These are phyloP conservation scores for Macrosoma leucophasiata DNA, from an alignment of 2,888 invertebrate species.

Conservation along the genomic window DNA sequence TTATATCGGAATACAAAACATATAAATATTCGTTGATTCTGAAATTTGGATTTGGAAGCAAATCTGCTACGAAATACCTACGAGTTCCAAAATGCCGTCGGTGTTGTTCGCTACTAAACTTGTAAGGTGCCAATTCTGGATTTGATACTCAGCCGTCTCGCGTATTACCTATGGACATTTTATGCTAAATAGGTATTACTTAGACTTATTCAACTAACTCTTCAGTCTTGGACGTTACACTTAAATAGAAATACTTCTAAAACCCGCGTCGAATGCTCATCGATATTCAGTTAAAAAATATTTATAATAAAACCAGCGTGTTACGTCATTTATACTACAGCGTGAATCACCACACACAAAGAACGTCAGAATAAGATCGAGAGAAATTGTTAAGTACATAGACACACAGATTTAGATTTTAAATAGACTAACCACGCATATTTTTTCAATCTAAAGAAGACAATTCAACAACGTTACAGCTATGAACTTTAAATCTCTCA, in stretches of 20 bases:
- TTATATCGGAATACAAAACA: constrained; percentile 54
- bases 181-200: constrained; percentile 71
- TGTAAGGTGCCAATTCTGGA: constrained; percentile 22
- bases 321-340: constrained; percentile 34
- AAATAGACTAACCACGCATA: constrained; percentile 31
- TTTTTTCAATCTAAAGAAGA: constrained; percentile 35
- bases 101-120: constrained; percentile 22
- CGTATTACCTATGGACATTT: constrained; percentile 69
- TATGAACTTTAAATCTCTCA: constrained; percentile 32
- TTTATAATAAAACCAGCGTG: constrained; percentile 36
- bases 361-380: constrained; percentile 28
- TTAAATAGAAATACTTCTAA: constrained; percentile 72
- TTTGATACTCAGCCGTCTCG: constrained; percentile 32
- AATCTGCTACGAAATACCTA: constrained; percentile 47
- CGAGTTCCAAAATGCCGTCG: constrained; percentile 32
- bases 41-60: constrained; percentile 61
- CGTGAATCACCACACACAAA: constrained; percentile 39
- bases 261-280: constrained; percentile 69
- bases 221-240: constrained; percentile 76
- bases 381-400: constrained; percentile 32
- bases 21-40: constrained; percentile 72
- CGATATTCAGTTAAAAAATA: constrained; percentile 40
- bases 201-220: constrained; percentile 71
- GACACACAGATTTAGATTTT: constrained; percentile 33
- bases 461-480: constrained; percentile 34